A percentile compares a stretch with the other conserved stretches of the same genome.
phyloP scores from a whole-genome alignment of 35 echinoderm and acorn worm genomes.

The Hemicentrotus pulcherrimus region DNA sequence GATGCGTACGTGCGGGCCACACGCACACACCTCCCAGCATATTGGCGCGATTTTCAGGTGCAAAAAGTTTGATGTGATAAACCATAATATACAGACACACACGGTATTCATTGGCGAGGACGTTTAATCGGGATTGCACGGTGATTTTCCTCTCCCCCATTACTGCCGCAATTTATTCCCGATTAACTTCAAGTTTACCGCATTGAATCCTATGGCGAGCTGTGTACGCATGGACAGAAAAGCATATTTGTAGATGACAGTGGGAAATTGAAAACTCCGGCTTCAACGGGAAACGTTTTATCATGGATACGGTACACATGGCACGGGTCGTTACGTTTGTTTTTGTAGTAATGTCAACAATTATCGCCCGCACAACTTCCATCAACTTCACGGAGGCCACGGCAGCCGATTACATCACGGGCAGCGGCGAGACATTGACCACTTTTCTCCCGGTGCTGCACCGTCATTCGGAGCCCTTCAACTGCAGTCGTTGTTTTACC shows the following conservation, averaged over 20 bases:
- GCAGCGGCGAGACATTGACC: slow-evolving; percentile 16
- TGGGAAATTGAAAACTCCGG: not conserved
- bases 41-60: slow-evolving; percentile 40
- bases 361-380: not conserved
- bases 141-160: not conserved
- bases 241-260: not conserved
- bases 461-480: not conserved
- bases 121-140: not conserved
- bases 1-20: not conserved
- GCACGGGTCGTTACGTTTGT: slow-evolving; percentile 4
- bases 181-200: not conserved
- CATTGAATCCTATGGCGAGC: not conserved
- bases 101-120: not conserved
- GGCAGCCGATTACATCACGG: not conserved
- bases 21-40: not conserved
- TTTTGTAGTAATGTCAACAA: slow-evolving; percentile 30
- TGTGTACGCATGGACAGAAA: not conserved
- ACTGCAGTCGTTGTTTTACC: not conserved
- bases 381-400: slow-evolving; percentile 5
- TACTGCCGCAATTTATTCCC: not conserved
- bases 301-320: slow-evolving; percentile 38
- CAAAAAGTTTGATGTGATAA: not conserved
- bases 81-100: not conserved
- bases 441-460: not conserved
- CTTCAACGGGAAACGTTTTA: not conserved